phyloP scores from a whole-genome alignment of 2,113 vertebrate genomes.

The Tiliqua scincoides region DNA sequence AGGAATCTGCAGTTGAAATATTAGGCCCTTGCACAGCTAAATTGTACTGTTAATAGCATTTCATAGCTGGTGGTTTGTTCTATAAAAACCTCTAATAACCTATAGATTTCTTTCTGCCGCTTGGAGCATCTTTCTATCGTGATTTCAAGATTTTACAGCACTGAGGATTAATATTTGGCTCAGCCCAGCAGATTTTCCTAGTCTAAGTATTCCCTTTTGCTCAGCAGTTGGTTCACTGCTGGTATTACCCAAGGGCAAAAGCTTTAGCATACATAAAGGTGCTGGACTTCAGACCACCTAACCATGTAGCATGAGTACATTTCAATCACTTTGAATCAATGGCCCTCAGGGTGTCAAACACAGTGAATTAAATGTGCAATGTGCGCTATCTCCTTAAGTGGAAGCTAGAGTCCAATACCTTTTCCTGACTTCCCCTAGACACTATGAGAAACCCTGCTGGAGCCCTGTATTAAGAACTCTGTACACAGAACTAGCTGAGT shows the following conservation, averaged over 20 bases:
- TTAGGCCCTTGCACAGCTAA: background rate
- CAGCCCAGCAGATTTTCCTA: background rate
- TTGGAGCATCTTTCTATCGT: background rate
- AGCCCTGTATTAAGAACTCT: too few species aligned
- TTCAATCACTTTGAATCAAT: background rate
- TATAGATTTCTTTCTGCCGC: background rate
- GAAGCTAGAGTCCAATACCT: too few species aligned
- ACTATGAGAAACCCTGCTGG: too few species aligned
- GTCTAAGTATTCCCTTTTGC: background rate
- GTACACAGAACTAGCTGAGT: too few species aligned
- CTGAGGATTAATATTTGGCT: background rate
- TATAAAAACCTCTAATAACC: background rate
- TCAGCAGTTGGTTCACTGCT: background rate
- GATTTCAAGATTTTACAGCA: background rate
- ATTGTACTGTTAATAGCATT: conserved; percentile 28
- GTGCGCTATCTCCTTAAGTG: too few species aligned
- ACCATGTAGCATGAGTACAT: background rate
- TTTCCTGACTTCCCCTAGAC: too few species aligned
- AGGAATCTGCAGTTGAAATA: background rate
- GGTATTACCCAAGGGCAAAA: background rate
- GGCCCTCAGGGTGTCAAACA: background rate
- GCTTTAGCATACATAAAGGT: background rate
- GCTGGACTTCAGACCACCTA: background rate
- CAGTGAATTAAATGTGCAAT: too few species aligned
- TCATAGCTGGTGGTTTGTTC: conserved; percentile 25